Evolutionary conservation across 2,888 invertebrate species (phyloP).

Genomic region (Eilema griseolum): DNA sequence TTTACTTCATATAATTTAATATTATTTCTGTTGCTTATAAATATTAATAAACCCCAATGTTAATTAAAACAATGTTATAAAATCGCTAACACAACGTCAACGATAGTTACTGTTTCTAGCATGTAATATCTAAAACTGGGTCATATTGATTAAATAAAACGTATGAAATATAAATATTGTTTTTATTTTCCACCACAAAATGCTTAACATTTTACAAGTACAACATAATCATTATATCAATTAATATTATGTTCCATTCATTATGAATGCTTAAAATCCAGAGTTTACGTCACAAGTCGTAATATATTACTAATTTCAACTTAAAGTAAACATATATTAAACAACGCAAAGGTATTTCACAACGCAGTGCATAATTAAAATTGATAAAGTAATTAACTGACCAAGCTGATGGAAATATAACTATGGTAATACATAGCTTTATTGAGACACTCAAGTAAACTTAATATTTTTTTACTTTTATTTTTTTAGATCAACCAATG

Average conservation of each 20-base stretch:
- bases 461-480: conserved; percentile 18
- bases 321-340: conserved; percentile 16
- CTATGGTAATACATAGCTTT: conserved; percentile 13
- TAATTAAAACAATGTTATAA: neutral
- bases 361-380: neutral
- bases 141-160: conserved; percentile 43
- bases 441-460: conserved; percentile 29
- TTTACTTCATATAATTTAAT: neutral
- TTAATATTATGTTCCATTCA: conserved; percentile 15
- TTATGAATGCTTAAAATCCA: conserved; percentile 26
- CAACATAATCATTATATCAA: conserved; percentile 28
- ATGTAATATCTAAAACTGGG: conserved; percentile 39
- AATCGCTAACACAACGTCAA: neutral
- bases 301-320: conserved; percentile 13
- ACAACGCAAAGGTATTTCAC: conserved; percentile 4
- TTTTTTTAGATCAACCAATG: conserved; percentile 20
- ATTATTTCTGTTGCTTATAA: conserved; percentile 1
- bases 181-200: conserved; percentile 50
- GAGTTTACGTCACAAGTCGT: conserved; percentile 23
- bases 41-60: conserved; percentile 1
- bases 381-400: conserved; percentile 1
- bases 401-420: neutral
- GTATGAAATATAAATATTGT: conserved; percentile 34
- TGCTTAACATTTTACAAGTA: conserved; percentile 32
- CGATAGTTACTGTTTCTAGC: conserved; percentile 25